phyloP scores from a whole-genome alignment of 2,797 vertebrate species.

The Mormyrops attenuatus region DNA sequence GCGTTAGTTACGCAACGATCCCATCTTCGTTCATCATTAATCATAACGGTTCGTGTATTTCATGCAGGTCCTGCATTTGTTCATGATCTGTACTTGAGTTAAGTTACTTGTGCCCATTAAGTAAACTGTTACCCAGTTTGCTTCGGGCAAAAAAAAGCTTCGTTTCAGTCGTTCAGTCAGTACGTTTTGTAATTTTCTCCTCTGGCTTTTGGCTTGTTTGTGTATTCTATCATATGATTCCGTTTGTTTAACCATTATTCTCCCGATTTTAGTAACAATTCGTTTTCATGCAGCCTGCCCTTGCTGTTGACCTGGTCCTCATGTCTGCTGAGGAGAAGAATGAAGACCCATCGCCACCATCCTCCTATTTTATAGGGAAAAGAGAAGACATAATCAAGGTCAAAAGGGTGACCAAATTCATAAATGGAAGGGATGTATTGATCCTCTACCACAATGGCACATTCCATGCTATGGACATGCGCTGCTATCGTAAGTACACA shows the following conservation, averaged over 20 bases:
- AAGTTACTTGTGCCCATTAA: background rate
- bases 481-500: conserved; percentile 80
- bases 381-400: conserved; percentile 68
- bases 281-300: background rate
- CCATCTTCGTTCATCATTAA: background rate
- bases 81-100: background rate
- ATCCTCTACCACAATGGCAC: conserved; percentile 73
- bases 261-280: background rate
- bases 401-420: conserved; percentile 57
- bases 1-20: background rate
- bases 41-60: background rate
- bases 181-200: background rate
- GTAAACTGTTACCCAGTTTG: background rate
- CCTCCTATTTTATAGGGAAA: conserved; percentile 47
- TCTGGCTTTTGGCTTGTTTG: background rate
- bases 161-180: background rate
- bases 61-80: background rate
- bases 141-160: background rate
- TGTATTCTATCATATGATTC: background rate
- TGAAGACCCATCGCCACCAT: background rate
- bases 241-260: background rate
- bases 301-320: background rate
- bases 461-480: conserved; percentile 80
- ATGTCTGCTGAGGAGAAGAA: conserved; percentile 47
- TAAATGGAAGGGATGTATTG: conserved; percentile 77